Conservation (phyloP, 2,888 invertebrate genomes). For the Galeopsomyia nigrocyanea region DNA sequence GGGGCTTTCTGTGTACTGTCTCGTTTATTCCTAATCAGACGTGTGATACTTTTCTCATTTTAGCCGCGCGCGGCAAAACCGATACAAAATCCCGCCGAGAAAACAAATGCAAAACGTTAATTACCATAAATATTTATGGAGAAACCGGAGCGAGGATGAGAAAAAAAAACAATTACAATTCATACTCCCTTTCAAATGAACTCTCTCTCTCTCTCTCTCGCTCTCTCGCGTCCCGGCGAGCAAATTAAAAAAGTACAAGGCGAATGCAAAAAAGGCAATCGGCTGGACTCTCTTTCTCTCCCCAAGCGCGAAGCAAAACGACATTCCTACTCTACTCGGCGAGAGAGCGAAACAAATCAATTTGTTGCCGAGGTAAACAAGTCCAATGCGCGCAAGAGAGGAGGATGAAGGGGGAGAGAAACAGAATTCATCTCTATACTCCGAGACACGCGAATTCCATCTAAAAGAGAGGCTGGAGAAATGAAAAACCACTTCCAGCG, state of each 20-base stretch:
- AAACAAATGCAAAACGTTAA: neutral
- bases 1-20: too few relatives aligned
- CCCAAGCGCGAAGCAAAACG: too few relatives aligned
- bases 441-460: conserved; percentile 34
- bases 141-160: neutral
- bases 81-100: conserved; percentile 28
- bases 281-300: too few relatives aligned
- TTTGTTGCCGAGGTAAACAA: conserved; percentile 41
- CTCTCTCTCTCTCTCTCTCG: too few relatives aligned
- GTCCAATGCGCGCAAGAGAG: conserved; percentile 3
- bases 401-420: conserved; percentile 1
- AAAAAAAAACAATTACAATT: neutral
- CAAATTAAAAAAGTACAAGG: too few relatives aligned
- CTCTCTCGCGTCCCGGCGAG: too few relatives aligned
- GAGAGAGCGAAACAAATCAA: conserved; percentile 44
- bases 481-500: conserved; percentile 47
- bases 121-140: neutral
- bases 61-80: conserved; percentile 3
- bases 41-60: too few relatives aligned
- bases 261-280: too few relatives aligned
- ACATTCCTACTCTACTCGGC: too few relatives aligned
- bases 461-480: conserved; percentile 34
- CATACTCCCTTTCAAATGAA: too few relatives aligned
- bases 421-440: neutral
- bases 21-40: too few relatives aligned